Evolutionary conservation across 2,888 invertebrate genomes (phyloP).

Genomic region (Orthosia gracilis): DNA sequence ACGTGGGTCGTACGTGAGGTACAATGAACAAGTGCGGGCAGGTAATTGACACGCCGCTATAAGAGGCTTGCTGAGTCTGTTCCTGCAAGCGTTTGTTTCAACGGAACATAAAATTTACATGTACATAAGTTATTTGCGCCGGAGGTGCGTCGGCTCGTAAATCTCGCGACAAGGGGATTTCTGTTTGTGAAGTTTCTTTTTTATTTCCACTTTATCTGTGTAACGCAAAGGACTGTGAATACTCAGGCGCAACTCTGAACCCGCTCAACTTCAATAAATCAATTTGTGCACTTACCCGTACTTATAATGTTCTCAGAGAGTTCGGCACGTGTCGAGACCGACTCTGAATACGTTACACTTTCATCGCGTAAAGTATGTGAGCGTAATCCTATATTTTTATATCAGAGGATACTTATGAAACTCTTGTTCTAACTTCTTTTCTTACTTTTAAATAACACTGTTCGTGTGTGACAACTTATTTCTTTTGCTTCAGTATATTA

Average conservation of each 20-base stretch:
- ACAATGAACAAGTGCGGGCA: conserved; percentile 42
- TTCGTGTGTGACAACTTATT: conserved; percentile 21
- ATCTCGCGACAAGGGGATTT: conserved; percentile 90
- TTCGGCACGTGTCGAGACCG: conserved; percentile 83
- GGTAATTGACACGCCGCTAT: conserved; percentile 58
- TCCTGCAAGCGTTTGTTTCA: conserved; percentile 76
- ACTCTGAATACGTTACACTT: conserved; percentile 81
- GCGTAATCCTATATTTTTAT: conserved; percentile 58
- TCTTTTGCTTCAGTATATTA: conserved; percentile 12
- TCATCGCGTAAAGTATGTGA: conserved; percentile 73
- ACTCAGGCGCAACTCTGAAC: conserved; percentile 88
- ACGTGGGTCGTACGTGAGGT: conserved; percentile 14
- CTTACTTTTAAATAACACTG: conserved; percentile 27
- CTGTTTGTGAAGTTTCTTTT: conserved; percentile 90
- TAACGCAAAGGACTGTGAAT: conserved; percentile 88
- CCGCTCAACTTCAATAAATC: conserved; percentile 91
- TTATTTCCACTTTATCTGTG: conserved; percentile 90
- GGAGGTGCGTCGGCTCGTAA: conserved; percentile 89
- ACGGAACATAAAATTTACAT: conserved; percentile 88
- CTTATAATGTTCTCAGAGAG: conserved; percentile 84
- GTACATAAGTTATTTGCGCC: conserved; percentile 85
- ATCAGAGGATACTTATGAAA: conserved; percentile 39
- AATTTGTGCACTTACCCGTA: conserved; percentile 90
- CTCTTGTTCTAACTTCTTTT: conserved; percentile 29
- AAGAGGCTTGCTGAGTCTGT: conserved; percentile 55